Base-by-base conservation (phyloP, 2,888 invertebrate species). In the Hypolimnas misippus region DNA sequence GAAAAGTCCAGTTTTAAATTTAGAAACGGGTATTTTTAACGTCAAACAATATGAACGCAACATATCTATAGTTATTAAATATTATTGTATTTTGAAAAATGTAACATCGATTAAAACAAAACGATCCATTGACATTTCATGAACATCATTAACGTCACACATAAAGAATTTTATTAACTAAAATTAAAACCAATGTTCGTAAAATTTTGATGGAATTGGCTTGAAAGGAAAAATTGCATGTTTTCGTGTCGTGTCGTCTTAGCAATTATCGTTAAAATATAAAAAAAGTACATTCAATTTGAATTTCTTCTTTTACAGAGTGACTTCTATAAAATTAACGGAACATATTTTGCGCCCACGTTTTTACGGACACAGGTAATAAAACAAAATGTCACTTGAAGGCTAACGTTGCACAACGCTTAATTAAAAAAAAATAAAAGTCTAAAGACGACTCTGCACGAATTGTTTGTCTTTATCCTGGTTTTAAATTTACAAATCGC, bases 261-360 rank as follows among this genome's bases (percentile, higher is more conserved):
- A 54, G 12, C 10, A 38, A n/a, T n/a, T 38, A 3, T 38, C 50
- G 14, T 46, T 35, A 56, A 53, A 29, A 19, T 17, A 53, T 49
- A n/a, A 49, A 50, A 25, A 57, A 65, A 50, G 40, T 54, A 46
- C 57, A 63, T 63, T 63, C 51, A 67, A 67, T 51, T 61, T 67
- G 61, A 56, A 67, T 70, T 87, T 87, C 78, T 87, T 90, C 74
- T 86, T 90, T 92, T 90, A 60, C 91, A 92, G 91, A 91, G 89
- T 69, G 90, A 91, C 91, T 91, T 92, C 91, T 90, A 91, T 92
- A 92, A 87, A 90, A 84, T 89, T 77, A 92, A 92, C 75, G 91
- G 87, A 77, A 86, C 90, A 70, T 87, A 82, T 84, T 86, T 86
- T 81, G 81, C 84, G 77, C 84, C 87, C 75, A 81, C 84, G 70